Evolutionary conservation across 1,140 invertebrate species (phyloP), one percentile per base, ranked within the genome.

Genomic region (Drosophila pectinifera): DNA sequence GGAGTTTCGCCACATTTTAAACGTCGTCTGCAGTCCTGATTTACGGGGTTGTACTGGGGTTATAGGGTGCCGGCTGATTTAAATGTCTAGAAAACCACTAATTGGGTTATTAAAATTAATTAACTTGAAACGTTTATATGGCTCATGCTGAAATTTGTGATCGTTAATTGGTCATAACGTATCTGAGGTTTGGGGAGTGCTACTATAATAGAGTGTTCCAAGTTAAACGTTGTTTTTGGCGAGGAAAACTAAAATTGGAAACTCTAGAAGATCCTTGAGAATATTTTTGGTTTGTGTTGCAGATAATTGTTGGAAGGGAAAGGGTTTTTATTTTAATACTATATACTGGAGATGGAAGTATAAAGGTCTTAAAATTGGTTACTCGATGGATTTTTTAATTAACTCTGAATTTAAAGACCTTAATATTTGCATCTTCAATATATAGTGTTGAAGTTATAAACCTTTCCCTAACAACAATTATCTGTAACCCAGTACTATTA

Each of bases 31-130:
- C 51, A 62, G 22, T 34, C 55, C 26, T 63, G 38, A 63, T 63
- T 31, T 31, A 6, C 4, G 16, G 22, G 49, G 20, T 38, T 28
- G 26, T 10, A 16, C 20, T 39, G 10, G 28, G 16, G 39, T 70
- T 56, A 46, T 54, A n/a, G 20, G 39, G 67, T 28, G 46, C 36
- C 20, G 10, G 8, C 28, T 8, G 14, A 31, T 20, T 31, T 45
- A 31, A 64, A 54, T 28, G 62, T 45, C 28, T 45, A 20, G 43
- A 3, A 43, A 20, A 31, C 11, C 28, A 31, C 46, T 69, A 67
- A 69, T 69, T 69, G 41, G 6, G 10, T 28, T 53, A 28, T 68
- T 69, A 54, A 45, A 67, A 26, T 46, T 45, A 69, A 69, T 68
- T 55, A 69, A 36, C 41, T 41, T 4, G 49, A 39, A 69, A 69